Conservation (phyloP, 2,113 vertebrate genomes). For the Daubentonia madagascariensis region DNA sequence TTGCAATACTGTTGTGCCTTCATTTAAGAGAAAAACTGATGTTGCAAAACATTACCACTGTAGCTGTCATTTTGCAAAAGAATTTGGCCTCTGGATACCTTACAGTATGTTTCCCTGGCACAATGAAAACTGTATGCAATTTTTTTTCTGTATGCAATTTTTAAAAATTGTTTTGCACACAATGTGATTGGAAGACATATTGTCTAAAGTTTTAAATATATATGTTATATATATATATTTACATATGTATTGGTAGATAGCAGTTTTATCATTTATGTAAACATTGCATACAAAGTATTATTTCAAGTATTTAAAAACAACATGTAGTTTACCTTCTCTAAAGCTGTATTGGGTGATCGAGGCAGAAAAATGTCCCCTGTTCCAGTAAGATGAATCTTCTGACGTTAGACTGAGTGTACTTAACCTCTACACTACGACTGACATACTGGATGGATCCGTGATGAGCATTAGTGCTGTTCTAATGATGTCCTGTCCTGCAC, state of each 20-base stretch:
- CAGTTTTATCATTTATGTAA: constrained; percentile 11
- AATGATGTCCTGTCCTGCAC: background rate
- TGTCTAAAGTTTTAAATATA: background rate
- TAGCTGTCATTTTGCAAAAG: background rate
- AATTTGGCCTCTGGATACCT: background rate
- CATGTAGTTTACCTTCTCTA: background rate
- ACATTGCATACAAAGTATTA: background rate
- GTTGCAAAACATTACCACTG: background rate
- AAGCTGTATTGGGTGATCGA: background rate
- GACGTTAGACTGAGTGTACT: constrained; percentile 18
- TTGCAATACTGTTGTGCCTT: background rate
- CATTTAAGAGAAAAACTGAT: background rate
- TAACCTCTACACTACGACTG: background rate
- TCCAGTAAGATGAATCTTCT: background rate
- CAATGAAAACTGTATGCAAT: background rate
- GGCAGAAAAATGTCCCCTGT: background rate
- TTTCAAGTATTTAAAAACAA: background rate
- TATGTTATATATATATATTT: no score
- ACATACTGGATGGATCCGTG: background rate
- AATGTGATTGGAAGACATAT: background rate
- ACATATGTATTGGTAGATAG: background rate
- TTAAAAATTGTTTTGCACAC: background rate
- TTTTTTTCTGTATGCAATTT: background rate
- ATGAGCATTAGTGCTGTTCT: background rate
- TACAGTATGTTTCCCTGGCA: background rate